These are phyloP conservation scores for Sylvilagus bachmani DNA, from an alignment of 2,113 vertebrate genomes.

Conservation along the genomic window DNA sequence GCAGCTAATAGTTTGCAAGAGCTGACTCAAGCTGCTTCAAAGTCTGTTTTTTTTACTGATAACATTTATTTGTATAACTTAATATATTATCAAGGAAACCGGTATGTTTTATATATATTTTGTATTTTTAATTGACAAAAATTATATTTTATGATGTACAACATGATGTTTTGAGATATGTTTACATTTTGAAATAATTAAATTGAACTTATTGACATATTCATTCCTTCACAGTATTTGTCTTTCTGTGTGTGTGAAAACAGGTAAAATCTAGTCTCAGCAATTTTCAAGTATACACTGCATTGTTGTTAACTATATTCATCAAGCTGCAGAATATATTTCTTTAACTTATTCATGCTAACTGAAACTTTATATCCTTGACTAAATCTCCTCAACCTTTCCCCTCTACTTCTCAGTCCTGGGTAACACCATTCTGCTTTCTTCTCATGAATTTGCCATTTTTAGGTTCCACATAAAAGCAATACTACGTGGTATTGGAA, in stretches of 20 bases:
- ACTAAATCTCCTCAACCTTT: neutral
- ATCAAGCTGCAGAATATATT: neutral
- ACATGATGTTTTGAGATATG: neutral
- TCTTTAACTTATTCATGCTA: neutral
- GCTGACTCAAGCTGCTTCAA: neutral
- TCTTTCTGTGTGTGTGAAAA: neutral
- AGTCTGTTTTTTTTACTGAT: neutral
- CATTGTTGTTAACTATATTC: neutral
- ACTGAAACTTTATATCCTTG: neutral
- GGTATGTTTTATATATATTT: neutral
- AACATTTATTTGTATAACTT: neutral
- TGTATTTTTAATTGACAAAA: neutral
- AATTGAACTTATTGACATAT: neutral
- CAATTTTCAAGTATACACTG: neutral
- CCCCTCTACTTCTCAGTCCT: neutral
- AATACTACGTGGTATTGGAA: neutral
- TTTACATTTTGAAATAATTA: neutral
- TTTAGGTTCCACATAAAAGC: neutral
- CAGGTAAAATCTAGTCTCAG: neutral
- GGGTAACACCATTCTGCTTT: neutral
- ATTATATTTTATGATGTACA: neutral
- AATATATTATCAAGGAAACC: neutral
- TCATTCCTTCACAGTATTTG: neutral
- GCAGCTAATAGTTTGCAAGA: neutral
- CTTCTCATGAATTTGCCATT: neutral